Evolutionary conservation across 2,113 vertebrate species (phyloP), one percentile per base, ranked within the genome.

Genomic region (Brienomyrus brachyistius): DNA sequence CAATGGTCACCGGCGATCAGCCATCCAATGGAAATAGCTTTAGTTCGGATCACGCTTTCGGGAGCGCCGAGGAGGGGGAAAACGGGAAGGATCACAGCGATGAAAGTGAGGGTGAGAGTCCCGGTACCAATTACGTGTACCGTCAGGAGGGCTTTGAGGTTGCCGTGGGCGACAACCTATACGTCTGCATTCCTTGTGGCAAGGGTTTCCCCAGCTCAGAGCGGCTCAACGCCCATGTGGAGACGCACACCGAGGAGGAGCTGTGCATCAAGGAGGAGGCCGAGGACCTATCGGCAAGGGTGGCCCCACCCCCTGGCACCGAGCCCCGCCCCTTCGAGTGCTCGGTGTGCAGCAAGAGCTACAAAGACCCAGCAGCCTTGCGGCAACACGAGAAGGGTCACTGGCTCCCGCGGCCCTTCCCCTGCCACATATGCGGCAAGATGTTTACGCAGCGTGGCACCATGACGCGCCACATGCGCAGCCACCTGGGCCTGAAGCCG

Each of bases 381-480:
- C 95, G 98, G 83, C 98, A 99, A 93, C 98, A 99, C 0, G 98
- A 99, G 96, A 99, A 99, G 95, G 98, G 98, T 82, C 98, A 99
- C 94, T 99, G 98, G 98, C 95, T 99, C 93, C 98, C 97, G 0
- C 95, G 98, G 92, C 98, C 98, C 35, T 99, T 99, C 93, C 98
- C 98, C 88, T 99, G 98, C 96, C 98, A 98, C 95, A 99, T 99
- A 95, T 99, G 98, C 0, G 98, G 98, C 91, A 99, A 99, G 94
- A 99, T 99, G 98, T 99, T 99, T 96, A 99, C 98, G 0, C 98
- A 99, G 94, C 95, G 98, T n/a, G 98, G 98, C 93, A 99, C 98
- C 94, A 99, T 99, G 98, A 99, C 98, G 0, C 98, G 98, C 92
- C 98, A 99, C 96, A 99, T 99, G 98, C 97, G 98, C 92, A 99